A percentile compares a stretch with the other conserved stretches of the same genome.
phyloP scores from a whole-genome alignment of 1,140 invertebrate species.

The Papilio helenus region DNA sequence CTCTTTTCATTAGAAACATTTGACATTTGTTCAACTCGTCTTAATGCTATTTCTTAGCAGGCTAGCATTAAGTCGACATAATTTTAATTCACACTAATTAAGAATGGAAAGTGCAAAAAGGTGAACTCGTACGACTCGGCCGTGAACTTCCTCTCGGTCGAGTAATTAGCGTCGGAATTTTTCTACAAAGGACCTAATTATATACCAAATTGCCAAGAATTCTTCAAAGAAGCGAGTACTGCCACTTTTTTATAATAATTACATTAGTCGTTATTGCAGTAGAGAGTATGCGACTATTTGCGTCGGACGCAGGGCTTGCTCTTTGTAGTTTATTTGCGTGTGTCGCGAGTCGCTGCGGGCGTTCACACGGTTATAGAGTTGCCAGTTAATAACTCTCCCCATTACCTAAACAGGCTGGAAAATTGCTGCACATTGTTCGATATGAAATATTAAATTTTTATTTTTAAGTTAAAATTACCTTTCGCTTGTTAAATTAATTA shows the following conservation, averaged over 20 bases:
- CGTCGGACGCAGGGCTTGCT: conserved; percentile 50
- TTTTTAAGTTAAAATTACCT: neutral
- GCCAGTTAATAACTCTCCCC: conserved; percentile 46
- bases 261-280: conserved; percentile 44
- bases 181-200: conserved; percentile 40
- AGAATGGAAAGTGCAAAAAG: conserved; percentile 9
- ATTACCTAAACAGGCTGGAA: conserved; percentile 31
- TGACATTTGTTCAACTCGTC: neutral
- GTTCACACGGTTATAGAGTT: conserved; percentile 62
- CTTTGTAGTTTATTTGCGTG: conserved; percentile 70
- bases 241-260: conserved; percentile 48
- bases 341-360: conserved; percentile 71
- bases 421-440: conserved; percentile 30
- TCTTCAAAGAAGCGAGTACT: conserved; percentile 37
- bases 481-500: conserved; percentile 13
- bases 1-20: neutral
- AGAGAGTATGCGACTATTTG: conserved; percentile 61
- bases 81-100: neutral
- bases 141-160: neutral
- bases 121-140: neutral
- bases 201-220: conserved; percentile 39
- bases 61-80: neutral
- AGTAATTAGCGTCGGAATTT: conserved; percentile 23
- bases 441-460: neutral
- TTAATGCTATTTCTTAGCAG: neutral